Base-by-base conservation (phyloP, 1,140 invertebrate genomes). In the Nasonia giraulti region DNA sequence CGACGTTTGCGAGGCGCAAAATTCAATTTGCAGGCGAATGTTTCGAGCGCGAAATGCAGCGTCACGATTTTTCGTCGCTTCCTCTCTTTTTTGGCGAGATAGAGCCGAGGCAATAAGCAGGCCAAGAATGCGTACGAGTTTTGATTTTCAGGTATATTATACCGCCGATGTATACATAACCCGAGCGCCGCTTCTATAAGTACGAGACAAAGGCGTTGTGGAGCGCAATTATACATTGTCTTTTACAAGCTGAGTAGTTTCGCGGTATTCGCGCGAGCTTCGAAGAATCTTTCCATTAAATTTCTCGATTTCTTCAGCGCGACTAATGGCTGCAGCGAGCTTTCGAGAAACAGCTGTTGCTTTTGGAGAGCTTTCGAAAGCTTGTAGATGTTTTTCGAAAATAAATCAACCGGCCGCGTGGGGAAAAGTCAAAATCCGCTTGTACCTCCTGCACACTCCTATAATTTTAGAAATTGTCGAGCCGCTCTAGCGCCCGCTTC, bases 1-100 rank as follows among this genome's bases (percentile, higher is more conserved):
- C n/a, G 27, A 6, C 37, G 37, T 44, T 14, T 33, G 23, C 73
- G 33, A 75, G 81, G n/a, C 50, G 55, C 23, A 33, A 83, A 83
- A 78, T 83, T 78, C 75, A 83, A 83, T 83, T 83, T 79, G 62
- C 55, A 71, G 82, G 23, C 62, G 44, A 83, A 83, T 66, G 82
- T 83, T 83, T 83, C 31, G 23, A 40, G 40, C 12, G 40, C 62
- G 77, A 71, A 74, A 80, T 66, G 62, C 83, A 74, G 44, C 68
- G 31, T 62, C 76, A 84, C 83, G 76, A 74, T 79, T 79, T 79
- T 80, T 8, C 27, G 23, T 33, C n/a, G 6, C 17, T 69, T 23
- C 66, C 66, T 44, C 27, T 69, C 12, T 71, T 71, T n/a, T 62
- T 7, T n/a, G 8, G 27, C 17, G 31, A 79, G 31, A 84, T 17